Evolutionary conservation across 2,888 invertebrate species (phyloP), one percentile per base, ranked within the genome.

Genomic region (Drosophila paramelanica): DNA sequence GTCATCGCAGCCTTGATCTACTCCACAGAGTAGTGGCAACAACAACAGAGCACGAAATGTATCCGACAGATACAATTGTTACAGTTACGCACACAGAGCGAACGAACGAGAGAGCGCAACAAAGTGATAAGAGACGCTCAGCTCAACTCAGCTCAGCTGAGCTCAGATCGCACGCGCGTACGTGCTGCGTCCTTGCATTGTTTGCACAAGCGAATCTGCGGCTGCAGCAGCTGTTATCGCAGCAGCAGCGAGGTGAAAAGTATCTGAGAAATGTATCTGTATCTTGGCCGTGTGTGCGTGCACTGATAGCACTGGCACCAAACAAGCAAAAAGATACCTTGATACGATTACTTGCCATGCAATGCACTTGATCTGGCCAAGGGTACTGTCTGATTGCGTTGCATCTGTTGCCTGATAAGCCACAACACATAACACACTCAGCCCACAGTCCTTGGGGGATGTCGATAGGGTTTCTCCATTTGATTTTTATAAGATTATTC

Each of bases 1-100:
- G 42, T 38, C 50, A 56, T 42, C 45, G 56, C 77, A 88, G 84
- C 87, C 88, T 89, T 84, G 85, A 81, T 78, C 77, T 42, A 57
- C 62, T 52, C 56, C 53, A 55, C 8, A 27, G 57, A 46, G 27
- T 56, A 49, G 36, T 56, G 13, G 43, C 61, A n/a, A 7, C 33
- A 41, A 14, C 49, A 20, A 39, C 25, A 31, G 51, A 23, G 25
- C 33, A 33, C 23, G 42, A 17, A 41, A 10, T 20, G 78, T 65
- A 73, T 60, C 69, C 57, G 47, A 13, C 58, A 71, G 72, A 70
- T 74, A 88, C 80, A 67, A 64, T 66, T 71, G 65, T 83, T 83
- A 85, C 86, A 85, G 80, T 87, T 81, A 84, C 65, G 25, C 58
- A 60, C 11, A 10, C 33, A 36, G 3, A 25, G 43, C 20, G 20